phyloP scores from a whole-genome alignment of 2,113 vertebrate species.

The Xyrauchen texanus region DNA sequence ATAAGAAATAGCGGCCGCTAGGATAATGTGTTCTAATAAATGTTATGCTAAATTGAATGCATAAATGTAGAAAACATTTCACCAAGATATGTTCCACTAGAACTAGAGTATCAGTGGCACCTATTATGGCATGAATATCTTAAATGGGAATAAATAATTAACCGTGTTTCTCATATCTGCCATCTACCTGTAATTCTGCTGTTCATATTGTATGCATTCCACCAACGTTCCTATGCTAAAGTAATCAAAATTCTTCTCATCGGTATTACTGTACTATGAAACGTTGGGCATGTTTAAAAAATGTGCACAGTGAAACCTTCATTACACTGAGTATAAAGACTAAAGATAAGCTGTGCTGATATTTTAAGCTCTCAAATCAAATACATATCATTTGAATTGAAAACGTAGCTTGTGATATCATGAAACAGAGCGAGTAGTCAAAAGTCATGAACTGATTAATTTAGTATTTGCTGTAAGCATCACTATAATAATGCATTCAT shows the following conservation, averaged over 20 bases:
- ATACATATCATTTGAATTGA: too few relatives aligned
- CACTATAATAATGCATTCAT: background rate
- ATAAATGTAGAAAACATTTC: background rate
- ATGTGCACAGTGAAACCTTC: too few relatives aligned
- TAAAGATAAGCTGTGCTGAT: too few relatives aligned
- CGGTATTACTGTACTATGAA: background rate
- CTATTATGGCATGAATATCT: background rate
- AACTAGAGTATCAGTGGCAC: background rate
- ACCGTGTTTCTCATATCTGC: background rate
- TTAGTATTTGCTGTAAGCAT: too few relatives aligned
- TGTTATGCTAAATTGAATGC: background rate
- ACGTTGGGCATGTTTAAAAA: background rate
- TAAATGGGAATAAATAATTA: constrained; percentile 4
- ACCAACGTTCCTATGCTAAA: background rate
- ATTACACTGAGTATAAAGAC: too few relatives aligned
- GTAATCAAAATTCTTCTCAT: background rate
- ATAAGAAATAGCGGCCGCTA: too few relatives aligned
- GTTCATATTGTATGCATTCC: background rate
- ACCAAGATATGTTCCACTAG: background rate
- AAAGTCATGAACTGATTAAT: too few relatives aligned
- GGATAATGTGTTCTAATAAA: background rate
- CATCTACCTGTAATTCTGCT: background rate
- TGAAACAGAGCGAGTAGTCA: too few relatives aligned
- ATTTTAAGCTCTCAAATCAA: too few relatives aligned
- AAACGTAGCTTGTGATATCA: too few relatives aligned